A percentile compares a stretch with the other conserved stretches of the same genome.
These are phyloP conservation scores for Dendrolimus houi DNA, from an alignment of 2,888 invertebrate genomes.

Conservation along the genomic window DNA sequence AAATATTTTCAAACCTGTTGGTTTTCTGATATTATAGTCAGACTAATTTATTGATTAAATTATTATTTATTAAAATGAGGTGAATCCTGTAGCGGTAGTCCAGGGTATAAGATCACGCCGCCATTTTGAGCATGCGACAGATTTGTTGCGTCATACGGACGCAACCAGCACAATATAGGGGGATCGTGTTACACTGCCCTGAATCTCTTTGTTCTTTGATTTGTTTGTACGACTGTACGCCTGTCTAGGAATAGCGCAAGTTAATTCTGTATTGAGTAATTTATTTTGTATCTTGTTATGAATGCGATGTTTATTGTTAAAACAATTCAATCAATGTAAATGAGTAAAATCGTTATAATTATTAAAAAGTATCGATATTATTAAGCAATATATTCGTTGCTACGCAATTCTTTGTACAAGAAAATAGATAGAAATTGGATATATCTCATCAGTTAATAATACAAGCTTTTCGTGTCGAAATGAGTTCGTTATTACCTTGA, in stretches of 20 bases:
- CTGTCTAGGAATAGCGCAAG: background rate
- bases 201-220: conserved; percentile 59
- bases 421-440: too few relatives aligned
- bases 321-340: too few relatives aligned
- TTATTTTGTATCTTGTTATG: background rate
- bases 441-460: too few relatives aligned
- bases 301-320: background rate
- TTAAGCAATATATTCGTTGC: too few relatives aligned
- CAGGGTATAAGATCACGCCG: background rate
- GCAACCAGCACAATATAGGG: conserved; percentile 45
- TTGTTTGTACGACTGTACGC: conserved; percentile 28
- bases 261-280: background rate
- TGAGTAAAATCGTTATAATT: too few relatives aligned
- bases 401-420: too few relatives aligned
- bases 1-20: too few relatives aligned
- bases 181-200: conserved; percentile 70
- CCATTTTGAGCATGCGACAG: conserved; percentile 43
- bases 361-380: too few relatives aligned
- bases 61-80: background rate
- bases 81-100: background rate
- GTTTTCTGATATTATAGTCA: too few relatives aligned
- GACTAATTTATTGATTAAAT: too few relatives aligned
- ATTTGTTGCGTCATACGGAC: conserved; percentile 45
- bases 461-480: too few relatives aligned
- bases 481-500: too few relatives aligned